phyloP scores from a whole-genome alignment of 2,113 vertebrate genomes.

The Ptilorrhoa leucosticta region DNA sequence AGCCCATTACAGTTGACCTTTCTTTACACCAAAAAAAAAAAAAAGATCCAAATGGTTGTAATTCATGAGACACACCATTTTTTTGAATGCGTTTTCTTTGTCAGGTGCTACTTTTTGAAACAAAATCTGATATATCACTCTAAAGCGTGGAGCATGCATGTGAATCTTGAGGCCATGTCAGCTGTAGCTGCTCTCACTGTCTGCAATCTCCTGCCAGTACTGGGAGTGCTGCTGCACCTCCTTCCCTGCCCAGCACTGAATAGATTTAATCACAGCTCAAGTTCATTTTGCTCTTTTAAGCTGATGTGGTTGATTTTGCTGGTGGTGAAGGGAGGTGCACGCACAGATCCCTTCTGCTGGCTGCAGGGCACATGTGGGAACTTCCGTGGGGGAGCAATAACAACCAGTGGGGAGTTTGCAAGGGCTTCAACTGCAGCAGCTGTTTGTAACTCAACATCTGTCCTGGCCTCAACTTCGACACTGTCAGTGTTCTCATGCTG shows the following conservation, averaged over 20 bases:
- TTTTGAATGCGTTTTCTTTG: neutral
- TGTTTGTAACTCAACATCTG: neutral
- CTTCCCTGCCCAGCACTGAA: neutral
- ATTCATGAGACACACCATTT: neutral
- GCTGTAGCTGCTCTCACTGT: neutral
- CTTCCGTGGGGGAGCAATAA: neutral
- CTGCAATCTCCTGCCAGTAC: neutral
- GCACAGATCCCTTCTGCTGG: neutral
- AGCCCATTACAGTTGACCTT: neutral
- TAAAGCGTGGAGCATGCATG: neutral
- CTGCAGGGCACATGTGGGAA: neutral
- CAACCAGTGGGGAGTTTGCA: neutral
- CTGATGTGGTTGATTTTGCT: neutral
- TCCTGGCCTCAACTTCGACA: neutral
- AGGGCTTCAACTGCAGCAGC: neutral
- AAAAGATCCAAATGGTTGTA: neutral
- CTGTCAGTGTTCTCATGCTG: neutral
- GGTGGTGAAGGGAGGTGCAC: neutral
- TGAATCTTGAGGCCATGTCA: accelerated
- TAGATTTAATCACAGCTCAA: neutral
- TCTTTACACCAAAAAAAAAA: neutral
- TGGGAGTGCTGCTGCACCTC: neutral
- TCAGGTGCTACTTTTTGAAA: neutral
- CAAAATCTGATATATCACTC: accelerated
- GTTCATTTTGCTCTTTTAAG: neutral